Base-by-base conservation (phyloP, 2,888 invertebrate species). In the Leucoptera coffeella region DNA sequence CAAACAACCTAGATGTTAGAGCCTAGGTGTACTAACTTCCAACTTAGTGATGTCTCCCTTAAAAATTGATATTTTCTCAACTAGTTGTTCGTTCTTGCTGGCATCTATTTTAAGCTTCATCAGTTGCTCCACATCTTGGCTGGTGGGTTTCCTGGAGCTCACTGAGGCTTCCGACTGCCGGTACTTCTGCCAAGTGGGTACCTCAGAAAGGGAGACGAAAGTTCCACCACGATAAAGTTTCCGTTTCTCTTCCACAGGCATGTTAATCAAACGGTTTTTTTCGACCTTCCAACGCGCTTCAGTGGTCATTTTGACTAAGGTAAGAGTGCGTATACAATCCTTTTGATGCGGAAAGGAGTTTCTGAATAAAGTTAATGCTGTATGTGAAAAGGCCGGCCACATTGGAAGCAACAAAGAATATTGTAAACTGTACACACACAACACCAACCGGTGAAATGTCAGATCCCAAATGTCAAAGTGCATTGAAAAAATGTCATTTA, bases 21-120 rank as follows among this genome's bases (percentile, higher is more conserved):
- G n/a, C n/a, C n/a, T n/a, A n/a, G n/a, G n/a, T n/a, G n/a, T 23
- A 34, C 36, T 35, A 44, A 76, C 77, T 72, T 88, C 85, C 23
- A 94, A 59, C 26, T 73, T 72, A 0, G 91, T 92, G 13, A 94
- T 91, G 47, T 92, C 90, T 2, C 90, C 91, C 45, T 60, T 62
- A 64, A 77, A 86, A 31, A 83, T 53, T 5, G 80, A 78, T 23
- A 85, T 65, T 47, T 77, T 81, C n/a, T 73, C 54, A 4, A 67
- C 54, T n/a, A 83, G 39, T 1, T 38, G 35, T 15, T 45, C 45
- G 40, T 77, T 74, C 33, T 53, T 47, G 1, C 45, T 35, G 1
- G 37, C 23, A 34, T 75, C 43, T 15, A 67, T 38, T 28, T 42
- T 41, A 22, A 50, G 41, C 31, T 58, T 56, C 10, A 47, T 41